phyloP scores from a whole-genome alignment of 2,113 vertebrate genomes.

The Hemiscyllium ocellatum region DNA sequence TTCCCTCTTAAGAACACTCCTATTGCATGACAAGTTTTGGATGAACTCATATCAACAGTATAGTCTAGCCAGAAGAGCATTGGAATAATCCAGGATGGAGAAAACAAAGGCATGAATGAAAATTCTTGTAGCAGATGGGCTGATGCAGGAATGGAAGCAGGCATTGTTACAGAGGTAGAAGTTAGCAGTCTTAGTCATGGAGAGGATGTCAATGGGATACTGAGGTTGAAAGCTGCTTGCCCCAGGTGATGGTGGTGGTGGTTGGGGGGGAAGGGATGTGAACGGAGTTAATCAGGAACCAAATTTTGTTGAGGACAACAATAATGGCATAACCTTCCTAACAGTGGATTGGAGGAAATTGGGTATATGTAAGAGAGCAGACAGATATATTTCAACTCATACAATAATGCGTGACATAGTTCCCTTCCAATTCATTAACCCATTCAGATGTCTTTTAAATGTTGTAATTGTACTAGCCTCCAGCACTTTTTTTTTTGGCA shows the following conservation, averaged over 20 bases:
- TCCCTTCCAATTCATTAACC: too few species aligned
- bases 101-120: neutral
- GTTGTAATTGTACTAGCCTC: too few species aligned
- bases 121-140: neutral
- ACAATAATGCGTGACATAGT: neutral
- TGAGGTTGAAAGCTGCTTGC: too few species aligned
- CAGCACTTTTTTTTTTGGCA: too few species aligned
- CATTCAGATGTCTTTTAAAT: too few species aligned
- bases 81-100: neutral
- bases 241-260: too few species aligned
- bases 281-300: too few species aligned
- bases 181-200: neutral
- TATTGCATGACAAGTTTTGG: neutral
- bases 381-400: neutral
- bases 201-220: neutral
- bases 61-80: neutral
- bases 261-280: too few species aligned
- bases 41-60: neutral
- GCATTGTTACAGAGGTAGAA: neutral
- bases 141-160: neutral
- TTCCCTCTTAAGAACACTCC: too few species aligned
- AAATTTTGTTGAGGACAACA: neutral
- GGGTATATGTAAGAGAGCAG: too few species aligned
- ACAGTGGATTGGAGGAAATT: neutral
- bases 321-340: neutral